A percentile compares a stretch with the other conserved stretches of the same genome.
phyloP scores from a whole-genome alignment of 2,113 vertebrate species.

The Plotosus lineatus region DNA sequence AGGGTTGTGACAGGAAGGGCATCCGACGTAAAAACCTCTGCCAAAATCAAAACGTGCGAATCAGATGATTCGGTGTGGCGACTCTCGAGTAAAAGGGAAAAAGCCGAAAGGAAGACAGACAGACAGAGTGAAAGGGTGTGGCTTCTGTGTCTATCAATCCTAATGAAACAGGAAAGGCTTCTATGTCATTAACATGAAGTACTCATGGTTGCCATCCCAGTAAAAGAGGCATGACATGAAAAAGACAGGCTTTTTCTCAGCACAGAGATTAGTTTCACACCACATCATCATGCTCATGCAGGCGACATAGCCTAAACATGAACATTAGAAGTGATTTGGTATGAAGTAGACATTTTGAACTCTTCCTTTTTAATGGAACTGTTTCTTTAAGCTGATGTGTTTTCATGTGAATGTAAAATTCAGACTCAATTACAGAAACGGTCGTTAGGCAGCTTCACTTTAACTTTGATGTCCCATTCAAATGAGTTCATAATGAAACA shows the following conservation, averaged over 20 bases:
- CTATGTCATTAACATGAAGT: too few relatives aligned
- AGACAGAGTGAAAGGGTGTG: not conserved
- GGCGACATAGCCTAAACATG: not conserved
- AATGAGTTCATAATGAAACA: conserved; percentile 13
- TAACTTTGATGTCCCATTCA: conserved; percentile 28
- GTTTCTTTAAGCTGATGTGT: not conserved
- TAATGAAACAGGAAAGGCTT: not conserved
- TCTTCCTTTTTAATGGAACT: not conserved
- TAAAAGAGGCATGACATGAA: not conserved
- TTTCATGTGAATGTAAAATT: conserved; percentile 1
- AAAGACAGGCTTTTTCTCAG: not conserved
- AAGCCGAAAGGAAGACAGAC: too few relatives aligned
- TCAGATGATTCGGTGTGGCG: too few relatives aligned
- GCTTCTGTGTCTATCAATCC: not conserved
- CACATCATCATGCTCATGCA: not conserved
- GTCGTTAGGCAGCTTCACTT: not conserved
- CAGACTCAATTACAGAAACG: not conserved
- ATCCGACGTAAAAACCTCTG: too few relatives aligned
- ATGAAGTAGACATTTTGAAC: not conserved
- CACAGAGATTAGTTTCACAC: not conserved
- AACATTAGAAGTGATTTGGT: not conserved
- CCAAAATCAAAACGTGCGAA: too few relatives aligned
- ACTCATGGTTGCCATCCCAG: too few relatives aligned
- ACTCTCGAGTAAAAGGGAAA: too few relatives aligned
- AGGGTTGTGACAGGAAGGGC: too few relatives aligned